phyloP scores from a whole-genome alignment of 1,140 invertebrate species.

The Lepidurus apus region DNA sequence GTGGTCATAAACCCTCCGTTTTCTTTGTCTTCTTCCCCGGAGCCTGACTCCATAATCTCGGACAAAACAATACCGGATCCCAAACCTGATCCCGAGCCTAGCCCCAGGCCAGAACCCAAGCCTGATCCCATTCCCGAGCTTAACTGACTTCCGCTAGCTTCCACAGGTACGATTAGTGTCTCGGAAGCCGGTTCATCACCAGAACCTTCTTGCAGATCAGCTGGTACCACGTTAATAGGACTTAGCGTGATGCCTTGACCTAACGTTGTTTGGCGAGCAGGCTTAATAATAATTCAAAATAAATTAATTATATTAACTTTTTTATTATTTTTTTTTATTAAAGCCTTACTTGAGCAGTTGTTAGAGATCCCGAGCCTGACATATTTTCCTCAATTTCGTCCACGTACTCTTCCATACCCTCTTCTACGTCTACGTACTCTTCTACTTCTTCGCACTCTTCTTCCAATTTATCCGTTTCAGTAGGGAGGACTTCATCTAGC shows the following conservation, averaged over 20 bases:
- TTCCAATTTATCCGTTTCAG: conserved; percentile 28
- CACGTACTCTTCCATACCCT: conserved; percentile 44
- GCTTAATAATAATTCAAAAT: not conserved
- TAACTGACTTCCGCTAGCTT: conserved; percentile 17
- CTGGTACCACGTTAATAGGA: not conserved
- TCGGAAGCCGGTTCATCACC: conserved; percentile 36
- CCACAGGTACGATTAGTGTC: conserved; percentile 33
- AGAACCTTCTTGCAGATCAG: conserved; percentile 24
- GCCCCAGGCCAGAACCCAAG: conserved; percentile 19
- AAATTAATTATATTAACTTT: not conserved
- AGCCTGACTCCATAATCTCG: conserved; percentile 33
- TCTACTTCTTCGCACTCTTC: conserved; percentile 41
- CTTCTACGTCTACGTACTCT: conserved; percentile 44
- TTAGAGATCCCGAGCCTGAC: not conserved
- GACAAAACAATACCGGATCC: conserved; percentile 25
- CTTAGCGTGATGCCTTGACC: not conserved
- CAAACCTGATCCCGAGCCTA: conserved; percentile 31
- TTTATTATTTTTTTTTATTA: not conserved
- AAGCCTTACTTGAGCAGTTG: not conserved
- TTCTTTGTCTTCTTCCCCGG: conserved; percentile 33
- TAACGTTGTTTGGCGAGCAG: not conserved
- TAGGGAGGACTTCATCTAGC: conserved; percentile 35
- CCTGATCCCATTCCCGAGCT: conserved; percentile 21
- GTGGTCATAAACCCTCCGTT: conserved; percentile 34
- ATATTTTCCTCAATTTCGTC: conserved; percentile 45